Evolutionary conservation across 2,888 invertebrate genomes (phyloP).

Genomic region (Nymphalis polychloros): DNA sequence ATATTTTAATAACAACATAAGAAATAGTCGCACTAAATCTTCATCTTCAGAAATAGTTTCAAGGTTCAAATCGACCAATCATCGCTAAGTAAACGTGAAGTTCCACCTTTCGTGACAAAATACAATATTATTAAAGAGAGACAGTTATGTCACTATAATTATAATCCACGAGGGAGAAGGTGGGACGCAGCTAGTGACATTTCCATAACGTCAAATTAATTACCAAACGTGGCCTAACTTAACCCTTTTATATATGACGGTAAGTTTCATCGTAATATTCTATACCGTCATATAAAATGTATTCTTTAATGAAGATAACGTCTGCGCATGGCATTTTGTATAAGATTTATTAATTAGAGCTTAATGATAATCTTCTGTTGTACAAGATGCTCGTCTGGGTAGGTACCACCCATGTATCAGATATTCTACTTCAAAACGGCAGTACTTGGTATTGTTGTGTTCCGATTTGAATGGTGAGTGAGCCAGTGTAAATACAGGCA

Average conservation of each 20-base stretch:
- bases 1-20: no score
- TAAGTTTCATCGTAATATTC: slow-evolving; percentile 24
- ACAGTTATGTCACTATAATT: slow-evolving; percentile 24
- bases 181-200: slow-evolving; percentile 31
- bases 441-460: no score
- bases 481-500: no score
- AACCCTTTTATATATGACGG: slow-evolving; percentile 42
- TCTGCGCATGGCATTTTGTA: not conserved
- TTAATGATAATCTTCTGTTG: not conserved
- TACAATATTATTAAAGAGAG: slow-evolving; percentile 21
- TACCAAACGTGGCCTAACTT: slow-evolving; percentile 45
- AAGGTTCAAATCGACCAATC: no score
- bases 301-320: slow-evolving; percentile 2
- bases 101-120: slow-evolving; percentile 8
- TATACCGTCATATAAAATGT: slow-evolving; percentile 28
- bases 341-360: slow-evolving; percentile 2
- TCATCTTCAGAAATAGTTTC: no score
- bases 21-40: no score
- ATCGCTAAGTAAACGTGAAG: no score
- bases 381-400: no score
- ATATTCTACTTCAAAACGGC: no score
- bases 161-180: slow-evolving; percentile 30
- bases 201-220: slow-evolving; percentile 44
- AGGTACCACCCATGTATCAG: no score
- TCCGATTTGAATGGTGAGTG: no score